phyloP scores from a whole-genome alignment of 2,113 vertebrate genomes.

The Myiopsitta monachus region DNA sequence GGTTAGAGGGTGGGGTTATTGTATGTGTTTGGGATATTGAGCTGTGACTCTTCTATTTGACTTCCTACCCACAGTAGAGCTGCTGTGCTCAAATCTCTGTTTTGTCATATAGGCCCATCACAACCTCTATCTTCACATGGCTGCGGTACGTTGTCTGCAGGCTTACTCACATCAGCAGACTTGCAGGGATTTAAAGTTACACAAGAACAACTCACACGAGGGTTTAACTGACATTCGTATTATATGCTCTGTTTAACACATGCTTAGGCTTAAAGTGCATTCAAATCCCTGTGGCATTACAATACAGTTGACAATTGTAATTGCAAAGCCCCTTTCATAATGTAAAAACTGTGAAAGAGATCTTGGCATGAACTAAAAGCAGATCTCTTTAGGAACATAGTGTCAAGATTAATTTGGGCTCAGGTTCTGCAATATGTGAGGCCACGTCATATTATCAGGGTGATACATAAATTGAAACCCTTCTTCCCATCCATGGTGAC shows the following conservation, averaged over 20 bases:
- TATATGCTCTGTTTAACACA: slow-evolving; percentile 20
- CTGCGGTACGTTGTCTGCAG: neutral
- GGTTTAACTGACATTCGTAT: neutral
- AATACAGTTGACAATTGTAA: neutral
- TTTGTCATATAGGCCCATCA: neutral
- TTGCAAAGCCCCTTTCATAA: neutral
- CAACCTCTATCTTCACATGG: neutral
- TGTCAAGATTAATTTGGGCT: neutral
- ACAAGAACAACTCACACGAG: neutral
- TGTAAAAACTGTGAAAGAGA: neutral
- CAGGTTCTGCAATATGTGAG: neutral
- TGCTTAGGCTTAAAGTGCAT: neutral
- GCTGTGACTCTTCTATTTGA: neutral
- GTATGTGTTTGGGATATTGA: neutral
- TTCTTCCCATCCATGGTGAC: neutral
- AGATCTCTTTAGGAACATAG: neutral
- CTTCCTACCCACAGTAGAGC: neutral
- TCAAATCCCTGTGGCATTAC: neutral
- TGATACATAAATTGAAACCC: neutral
- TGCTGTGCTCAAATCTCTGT: neutral
- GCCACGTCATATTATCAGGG: neutral
- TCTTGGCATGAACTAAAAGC: neutral
- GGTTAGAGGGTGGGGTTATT: neutral
- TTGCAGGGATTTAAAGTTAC: neutral
- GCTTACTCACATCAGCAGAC: neutral